These are phyloP conservation scores for Anoplophora glabripennis DNA, from an alignment of 1,140 invertebrate species.

Conservation along the genomic window DNA sequence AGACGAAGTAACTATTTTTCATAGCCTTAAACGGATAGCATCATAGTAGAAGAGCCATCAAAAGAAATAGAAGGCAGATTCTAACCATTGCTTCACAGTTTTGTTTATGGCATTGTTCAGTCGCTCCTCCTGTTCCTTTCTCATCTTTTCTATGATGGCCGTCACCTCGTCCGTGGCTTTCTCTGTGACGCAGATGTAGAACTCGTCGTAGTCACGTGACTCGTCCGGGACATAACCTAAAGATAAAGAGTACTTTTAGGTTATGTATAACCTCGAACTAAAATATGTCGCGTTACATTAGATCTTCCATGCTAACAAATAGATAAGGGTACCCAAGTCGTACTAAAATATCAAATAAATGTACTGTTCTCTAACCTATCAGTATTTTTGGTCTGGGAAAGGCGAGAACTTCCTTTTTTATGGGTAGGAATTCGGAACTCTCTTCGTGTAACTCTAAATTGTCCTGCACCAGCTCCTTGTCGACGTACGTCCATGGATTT, in stretches of 20 bases:
- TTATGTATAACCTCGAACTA: neutral
- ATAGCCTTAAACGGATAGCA: neutral
- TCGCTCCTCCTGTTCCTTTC: conserved; percentile 60
- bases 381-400: conserved; percentile 59
- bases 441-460: conserved; percentile 51
- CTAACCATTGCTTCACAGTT: conserved; percentile 57
- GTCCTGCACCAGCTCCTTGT: conserved; percentile 61
- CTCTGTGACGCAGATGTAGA: conserved; percentile 66
- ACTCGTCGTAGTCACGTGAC: conserved; percentile 59
- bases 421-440: conserved; percentile 58
- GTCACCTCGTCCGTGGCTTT: conserved; percentile 50
- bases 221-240: conserved; percentile 63
- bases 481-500: conserved; percentile 67
- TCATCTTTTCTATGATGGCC: conserved; percentile 55
- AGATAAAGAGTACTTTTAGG: neutral
- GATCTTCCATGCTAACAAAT: neutral
- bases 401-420: conserved; percentile 53
- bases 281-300: neutral
- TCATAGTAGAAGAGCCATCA: neutral
- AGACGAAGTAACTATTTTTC: neutral
- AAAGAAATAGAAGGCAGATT: conserved; percentile 56
- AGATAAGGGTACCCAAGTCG: neutral
- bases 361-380: conserved; percentile 41
- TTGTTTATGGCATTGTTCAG: conserved; percentile 63
- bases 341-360: neutral